Percentiles rank a stretch among this genome's conserved stretches.
Evolutionary conservation across 1,140 invertebrate genomes (phyloP).

Genomic region (Thaumetopoea pityocampa): DNA sequence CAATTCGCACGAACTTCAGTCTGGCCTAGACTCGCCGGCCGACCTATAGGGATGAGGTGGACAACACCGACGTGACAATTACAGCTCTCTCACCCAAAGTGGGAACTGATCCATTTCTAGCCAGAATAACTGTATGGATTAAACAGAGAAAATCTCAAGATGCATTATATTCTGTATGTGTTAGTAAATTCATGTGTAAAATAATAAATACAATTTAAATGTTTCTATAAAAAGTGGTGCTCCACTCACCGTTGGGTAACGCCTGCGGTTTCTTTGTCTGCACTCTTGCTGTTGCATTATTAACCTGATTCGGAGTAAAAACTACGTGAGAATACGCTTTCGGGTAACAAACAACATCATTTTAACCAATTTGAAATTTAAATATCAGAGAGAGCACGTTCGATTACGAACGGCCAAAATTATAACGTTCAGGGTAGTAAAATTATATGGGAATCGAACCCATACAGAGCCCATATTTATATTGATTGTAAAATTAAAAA

Average conservation of each 20-base stretch:
- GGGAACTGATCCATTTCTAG: conserved; percentile 84
- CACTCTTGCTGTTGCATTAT: conserved; percentile 97
- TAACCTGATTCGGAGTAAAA: conserved; percentile 84
- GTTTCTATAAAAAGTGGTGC: conserved; percentile 7
- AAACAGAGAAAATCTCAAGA: conserved; percentile 63
- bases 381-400: no score
- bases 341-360: not conserved
- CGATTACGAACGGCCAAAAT: no score
- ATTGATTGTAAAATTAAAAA: no score
- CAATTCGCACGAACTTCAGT: no score
- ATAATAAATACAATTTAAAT: not conserved
- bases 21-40: no score
- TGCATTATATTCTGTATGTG: conserved; percentile 48
- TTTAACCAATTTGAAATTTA: no score
- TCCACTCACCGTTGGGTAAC: conserved; percentile 92
- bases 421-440: no score
- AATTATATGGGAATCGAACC: not conserved
- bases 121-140: conserved; percentile 82
- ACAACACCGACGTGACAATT: conserved; percentile 71
- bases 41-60: no score
- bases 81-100: conserved; percentile 82
- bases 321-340: conserved; percentile 32
- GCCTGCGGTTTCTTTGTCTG: conserved; percentile 97
- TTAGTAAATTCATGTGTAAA: conserved; percentile 1
- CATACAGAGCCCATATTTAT: no score